A percentile compares a stretch with the other conserved stretches of the same genome.
Evolutionary conservation across 1,140 invertebrate species (phyloP).

Genomic region (Eumaeus atala): DNA sequence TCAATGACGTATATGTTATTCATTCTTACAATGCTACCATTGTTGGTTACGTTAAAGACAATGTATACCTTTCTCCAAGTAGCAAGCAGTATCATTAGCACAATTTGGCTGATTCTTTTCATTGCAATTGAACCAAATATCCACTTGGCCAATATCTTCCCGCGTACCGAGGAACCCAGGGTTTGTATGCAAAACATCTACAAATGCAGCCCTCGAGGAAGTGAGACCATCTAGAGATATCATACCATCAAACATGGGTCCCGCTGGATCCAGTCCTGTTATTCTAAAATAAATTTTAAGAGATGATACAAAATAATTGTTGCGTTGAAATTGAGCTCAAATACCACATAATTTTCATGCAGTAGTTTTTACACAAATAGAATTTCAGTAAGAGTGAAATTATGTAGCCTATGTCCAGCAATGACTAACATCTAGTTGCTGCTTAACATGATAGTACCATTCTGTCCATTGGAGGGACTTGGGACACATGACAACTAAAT

Average conservation of each 20-base stretch:
- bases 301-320: conserved; percentile 5
- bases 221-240: conserved; percentile 2
- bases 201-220: conserved; percentile 47
- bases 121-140: conserved; percentile 23
- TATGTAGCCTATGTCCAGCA: too few relatives aligned
- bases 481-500: too few relatives aligned
- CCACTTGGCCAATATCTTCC: conserved; percentile 16
- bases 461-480: too few relatives aligned
- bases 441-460: too few relatives aligned
- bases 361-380: too few relatives aligned
- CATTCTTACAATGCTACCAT: too few relatives aligned
- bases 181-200: conserved; percentile 57
- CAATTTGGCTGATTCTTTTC: conserved; percentile 18
- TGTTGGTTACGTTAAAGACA: too few relatives aligned
- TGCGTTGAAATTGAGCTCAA: not conserved
- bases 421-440: too few relatives aligned
- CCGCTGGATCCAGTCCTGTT: conserved; percentile 31
- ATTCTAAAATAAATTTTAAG: conserved; percentile 26
- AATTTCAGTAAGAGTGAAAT: too few relatives aligned
- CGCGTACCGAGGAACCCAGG: conserved; percentile 32
- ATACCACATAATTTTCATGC: too few relatives aligned
- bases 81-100: not conserved
- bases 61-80: not conserved
- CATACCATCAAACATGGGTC: conserved; percentile 21
- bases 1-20: too few relatives aligned